These are phyloP conservation scores for Hippocampus abdominalis DNA, from an alignment of 2,113 vertebrate species.

Conservation along the genomic window DNA sequence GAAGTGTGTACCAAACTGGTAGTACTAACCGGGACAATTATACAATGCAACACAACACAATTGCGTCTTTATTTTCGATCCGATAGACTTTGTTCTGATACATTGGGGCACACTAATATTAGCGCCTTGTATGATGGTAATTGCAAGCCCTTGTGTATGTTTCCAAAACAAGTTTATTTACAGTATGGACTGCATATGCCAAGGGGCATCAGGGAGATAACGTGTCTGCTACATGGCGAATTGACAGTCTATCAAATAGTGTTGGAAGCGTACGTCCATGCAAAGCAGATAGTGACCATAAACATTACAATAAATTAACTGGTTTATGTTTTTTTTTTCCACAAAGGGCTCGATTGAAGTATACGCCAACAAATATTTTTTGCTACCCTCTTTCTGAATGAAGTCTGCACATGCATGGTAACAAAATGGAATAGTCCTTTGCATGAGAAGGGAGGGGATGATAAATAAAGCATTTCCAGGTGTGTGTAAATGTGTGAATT, in stretches of 20 bases:
- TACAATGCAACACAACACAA: too few relatives aligned
- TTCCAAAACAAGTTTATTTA: neutral
- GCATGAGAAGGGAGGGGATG: neutral
- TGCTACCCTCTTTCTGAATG: neutral
- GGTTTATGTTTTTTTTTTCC: too few relatives aligned
- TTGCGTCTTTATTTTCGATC: neutral
- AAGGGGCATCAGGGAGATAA: neutral
- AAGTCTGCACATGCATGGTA: neutral
- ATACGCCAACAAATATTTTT: neutral
- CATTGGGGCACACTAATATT: neutral
- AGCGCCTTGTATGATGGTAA: neutral
- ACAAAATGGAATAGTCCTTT: neutral
- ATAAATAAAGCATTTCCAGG: neutral
- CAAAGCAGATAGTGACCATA: too few relatives aligned
- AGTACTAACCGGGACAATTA: too few relatives aligned
- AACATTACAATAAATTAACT: too few relatives aligned
- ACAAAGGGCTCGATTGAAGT: too few relatives aligned
- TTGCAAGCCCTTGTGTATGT: neutral
- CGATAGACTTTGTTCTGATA: neutral
- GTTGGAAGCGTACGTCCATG: too few relatives aligned
- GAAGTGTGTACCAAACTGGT: too few relatives aligned
- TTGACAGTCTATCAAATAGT: neutral
- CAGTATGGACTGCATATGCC: neutral
- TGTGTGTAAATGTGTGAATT: neutral
- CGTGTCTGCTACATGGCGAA: conserved; percentile 16